A percentile compares a stretch with the other conserved stretches of the same genome.
These are phyloP conservation scores for Eulithis testata DNA, from an alignment of 2,888 invertebrate species.

Conservation along the genomic window DNA sequence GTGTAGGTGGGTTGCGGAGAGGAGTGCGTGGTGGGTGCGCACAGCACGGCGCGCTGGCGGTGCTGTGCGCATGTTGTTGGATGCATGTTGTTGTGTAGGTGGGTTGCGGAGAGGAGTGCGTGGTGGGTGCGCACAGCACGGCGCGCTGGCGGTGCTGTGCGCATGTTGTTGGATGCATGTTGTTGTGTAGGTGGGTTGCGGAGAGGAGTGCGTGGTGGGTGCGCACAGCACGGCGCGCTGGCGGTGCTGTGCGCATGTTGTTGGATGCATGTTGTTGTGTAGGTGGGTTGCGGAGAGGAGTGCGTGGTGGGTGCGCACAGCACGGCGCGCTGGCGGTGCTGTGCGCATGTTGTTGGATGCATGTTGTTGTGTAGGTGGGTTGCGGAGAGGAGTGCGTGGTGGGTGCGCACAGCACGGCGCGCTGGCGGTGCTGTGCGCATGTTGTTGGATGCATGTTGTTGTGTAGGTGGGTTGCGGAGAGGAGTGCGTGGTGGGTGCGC, in stretches of 20 bases:
- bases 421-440: constrained; percentile 91
- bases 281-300: constrained; percentile 87
- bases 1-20: constrained; percentile 86
- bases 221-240: constrained; percentile 91
- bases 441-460: no score
- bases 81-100: constrained; percentile 74
- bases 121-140: constrained; percentile 92
- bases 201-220: constrained; percentile 89
- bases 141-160: constrained; percentile 90
- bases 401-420: constrained; percentile 91
- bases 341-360: no score
- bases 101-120: constrained; percentile 87
- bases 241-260: constrained; percentile 92
- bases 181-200: constrained; percentile 81
- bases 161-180: no score
- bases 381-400: constrained; percentile 89
- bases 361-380: constrained; percentile 79
- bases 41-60: constrained; percentile 89
- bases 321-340: constrained; percentile 89
- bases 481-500: constrained; percentile 90
- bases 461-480: constrained; percentile 86
- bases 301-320: constrained; percentile 91
- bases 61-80: no score
- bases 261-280: no score
- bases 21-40: constrained; percentile 90